These are phyloP conservation scores for Hydrolagus affinis DNA, from an alignment of 2,113 vertebrate species.

Conservation along the genomic window DNA sequence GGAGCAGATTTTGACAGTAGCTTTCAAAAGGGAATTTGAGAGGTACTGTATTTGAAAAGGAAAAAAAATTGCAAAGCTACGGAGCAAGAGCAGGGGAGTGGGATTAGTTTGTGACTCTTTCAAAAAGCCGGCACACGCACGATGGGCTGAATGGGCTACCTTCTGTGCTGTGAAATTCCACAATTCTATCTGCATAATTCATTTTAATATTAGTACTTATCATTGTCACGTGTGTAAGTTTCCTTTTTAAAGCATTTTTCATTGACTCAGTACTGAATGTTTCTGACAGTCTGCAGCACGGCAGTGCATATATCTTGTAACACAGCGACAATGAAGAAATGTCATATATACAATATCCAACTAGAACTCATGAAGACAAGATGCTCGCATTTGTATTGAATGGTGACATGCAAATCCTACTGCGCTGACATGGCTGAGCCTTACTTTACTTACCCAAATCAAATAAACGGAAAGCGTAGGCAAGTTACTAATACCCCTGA, in stretches of 20 bases:
- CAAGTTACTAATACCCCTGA: neutral
- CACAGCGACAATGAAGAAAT: neutral
- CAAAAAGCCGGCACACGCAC: too few relatives aligned
- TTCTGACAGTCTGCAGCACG: neutral
- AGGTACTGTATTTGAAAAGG: too few relatives aligned
- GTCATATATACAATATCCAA: neutral
- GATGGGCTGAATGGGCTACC: too few relatives aligned
- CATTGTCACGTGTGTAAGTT: neutral
- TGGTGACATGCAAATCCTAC: neutral
- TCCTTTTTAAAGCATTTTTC: neutral
- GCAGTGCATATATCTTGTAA: neutral
- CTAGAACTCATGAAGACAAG: neutral
- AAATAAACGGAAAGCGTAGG: neutral
- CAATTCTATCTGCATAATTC: too few relatives aligned
- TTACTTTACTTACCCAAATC: neutral
- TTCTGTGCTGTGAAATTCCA: too few relatives aligned
- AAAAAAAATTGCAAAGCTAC: too few relatives aligned
- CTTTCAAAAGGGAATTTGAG: too few relatives aligned
- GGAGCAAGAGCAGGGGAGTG: too few relatives aligned
- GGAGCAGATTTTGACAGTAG: too few relatives aligned
- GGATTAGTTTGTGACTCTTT: too few relatives aligned
- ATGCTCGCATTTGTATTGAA: neutral
- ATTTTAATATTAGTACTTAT: too few relatives aligned
- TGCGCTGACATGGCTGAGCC: neutral
- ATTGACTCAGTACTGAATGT: neutral